Percentiles rank a stretch among this genome's conserved stretches.
phyloP scores from a whole-genome alignment of 2,113 vertebrate genomes.

The Heteronetta atricapilla region DNA sequence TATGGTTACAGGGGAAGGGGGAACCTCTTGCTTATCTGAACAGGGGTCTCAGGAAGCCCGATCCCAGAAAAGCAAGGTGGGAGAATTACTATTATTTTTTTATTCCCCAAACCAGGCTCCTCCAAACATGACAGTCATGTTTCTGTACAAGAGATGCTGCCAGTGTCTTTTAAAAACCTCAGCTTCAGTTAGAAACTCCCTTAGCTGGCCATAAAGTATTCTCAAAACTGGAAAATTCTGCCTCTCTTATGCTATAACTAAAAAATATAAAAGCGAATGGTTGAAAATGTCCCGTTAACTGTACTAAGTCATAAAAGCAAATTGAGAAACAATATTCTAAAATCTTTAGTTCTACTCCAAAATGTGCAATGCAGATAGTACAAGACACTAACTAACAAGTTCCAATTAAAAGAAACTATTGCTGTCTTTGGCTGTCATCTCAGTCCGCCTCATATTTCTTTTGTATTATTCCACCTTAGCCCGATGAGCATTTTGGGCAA shows the following conservation, averaged over 20 bases:
- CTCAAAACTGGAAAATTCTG: background rate
- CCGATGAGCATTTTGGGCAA: background rate
- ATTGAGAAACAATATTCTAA: background rate
- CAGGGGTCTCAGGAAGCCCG: background rate
- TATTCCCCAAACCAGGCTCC: background rate
- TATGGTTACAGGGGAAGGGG: background rate
- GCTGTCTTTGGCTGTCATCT: conserved; percentile 15
- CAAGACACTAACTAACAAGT: background rate
- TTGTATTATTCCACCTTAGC: conserved; percentile 25
- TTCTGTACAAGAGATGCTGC: background rate
- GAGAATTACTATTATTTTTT: background rate
- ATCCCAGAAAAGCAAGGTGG: background rate
- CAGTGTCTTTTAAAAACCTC: background rate
- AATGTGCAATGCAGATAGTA: background rate
- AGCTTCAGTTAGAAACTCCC: background rate
- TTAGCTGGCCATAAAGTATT: background rate
- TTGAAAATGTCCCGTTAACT: background rate
- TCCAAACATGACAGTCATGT: fast-evolving
- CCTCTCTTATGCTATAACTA: background rate
- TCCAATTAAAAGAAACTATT: background rate
- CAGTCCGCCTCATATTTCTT: background rate
- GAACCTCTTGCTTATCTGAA: background rate
- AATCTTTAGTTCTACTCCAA: background rate
- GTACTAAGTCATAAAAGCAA: background rate
- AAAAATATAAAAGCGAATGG: background rate